Percentiles rank a stretch among this genome's conserved stretches.
Conservation (phyloP, 2,888 invertebrate genomes). For the Acholoe squamosa region DNA sequence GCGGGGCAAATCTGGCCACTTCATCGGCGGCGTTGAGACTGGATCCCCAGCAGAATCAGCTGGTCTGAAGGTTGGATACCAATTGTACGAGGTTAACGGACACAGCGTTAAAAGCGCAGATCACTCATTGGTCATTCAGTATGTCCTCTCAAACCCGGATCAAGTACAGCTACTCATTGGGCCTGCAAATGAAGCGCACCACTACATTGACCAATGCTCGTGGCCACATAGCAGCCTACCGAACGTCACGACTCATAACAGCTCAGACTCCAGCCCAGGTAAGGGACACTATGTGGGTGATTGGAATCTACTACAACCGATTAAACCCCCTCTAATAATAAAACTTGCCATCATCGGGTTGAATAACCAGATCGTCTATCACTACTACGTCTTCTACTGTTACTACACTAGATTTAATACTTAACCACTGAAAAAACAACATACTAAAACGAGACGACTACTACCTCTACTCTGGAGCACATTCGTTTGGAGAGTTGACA, state of each 20-base stretch:
- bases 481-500: no score
- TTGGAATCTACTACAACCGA: no score
- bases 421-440: no score
- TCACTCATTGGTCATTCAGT: slow-evolving; percentile 62
- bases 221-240: slow-evolving; percentile 33
- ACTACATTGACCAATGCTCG: slow-evolving; percentile 32
- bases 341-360: no score
- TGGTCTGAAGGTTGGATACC: slow-evolving; percentile 90
- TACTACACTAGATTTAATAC: no score
- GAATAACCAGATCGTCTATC: no score
- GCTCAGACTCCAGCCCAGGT: slow-evolving; percentile 39
- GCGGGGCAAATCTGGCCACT: slow-evolving; percentile 95
- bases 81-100: slow-evolving; percentile 90
- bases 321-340: no score
- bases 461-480: no score
- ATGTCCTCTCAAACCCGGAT: slow-evolving; percentile 55
- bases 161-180: slow-evolving; percentile 58
- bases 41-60: slow-evolving; percentile 84
- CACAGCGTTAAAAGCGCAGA: slow-evolving; percentile 87
- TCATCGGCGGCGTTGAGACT: slow-evolving; percentile 94
- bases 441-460: no score
- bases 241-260: not conserved
- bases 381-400: no score
- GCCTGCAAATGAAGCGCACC: not conserved
- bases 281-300: not conserved